Conservation (phyloP, 2,888 invertebrate genomes). For the Agriopis aurantiaria region DNA sequence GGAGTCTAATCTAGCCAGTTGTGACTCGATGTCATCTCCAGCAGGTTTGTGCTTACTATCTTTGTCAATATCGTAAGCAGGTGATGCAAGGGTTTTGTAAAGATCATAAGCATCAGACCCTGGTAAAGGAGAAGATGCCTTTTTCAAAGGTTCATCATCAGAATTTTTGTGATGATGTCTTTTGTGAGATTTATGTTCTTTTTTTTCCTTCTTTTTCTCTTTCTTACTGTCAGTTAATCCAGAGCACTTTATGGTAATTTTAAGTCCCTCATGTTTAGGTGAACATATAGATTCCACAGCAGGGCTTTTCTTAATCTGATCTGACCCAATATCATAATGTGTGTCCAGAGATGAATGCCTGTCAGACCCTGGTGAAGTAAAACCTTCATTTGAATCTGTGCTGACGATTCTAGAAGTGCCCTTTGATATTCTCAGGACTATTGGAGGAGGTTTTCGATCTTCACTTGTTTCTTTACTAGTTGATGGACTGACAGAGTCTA, state of each 20-base stretch:
- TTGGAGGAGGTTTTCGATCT: constrained; percentile 90
- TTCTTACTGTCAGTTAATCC: constrained; percentile 74
- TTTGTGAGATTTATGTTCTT: constrained; percentile 84
- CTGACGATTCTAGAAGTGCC: constrained; percentile 89
- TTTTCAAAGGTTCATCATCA: constrained; percentile 73
- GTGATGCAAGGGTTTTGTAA: constrained; percentile 84
- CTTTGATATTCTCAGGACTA: constrained; percentile 95
- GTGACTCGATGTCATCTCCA: constrained; percentile 74
- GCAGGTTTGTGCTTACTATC: constrained; percentile 59
- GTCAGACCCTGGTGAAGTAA: constrained; percentile 84
- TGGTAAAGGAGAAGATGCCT: constrained; percentile 81
- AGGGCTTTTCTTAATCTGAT: constrained; percentile 74
- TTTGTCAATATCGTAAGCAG: constrained; percentile 66
- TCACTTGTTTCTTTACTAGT: constrained; percentile 81
- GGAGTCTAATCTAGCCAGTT: constrained; percentile 73
- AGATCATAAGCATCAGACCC: constrained; percentile 82
- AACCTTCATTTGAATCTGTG: constrained; percentile 88
- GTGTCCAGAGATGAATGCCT: constrained; percentile 82
- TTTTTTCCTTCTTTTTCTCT: constrained; percentile 81
- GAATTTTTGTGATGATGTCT: constrained; percentile 75
- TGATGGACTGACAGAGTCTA: constrained; percentile 77
- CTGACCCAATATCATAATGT: constrained; percentile 76
- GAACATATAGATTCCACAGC: constrained; percentile 80
- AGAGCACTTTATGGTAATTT: constrained; percentile 83
- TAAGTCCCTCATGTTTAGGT: constrained; percentile 82